Conservation (phyloP, 2,888 invertebrate genomes). For the Acronicta leporina region DNA sequence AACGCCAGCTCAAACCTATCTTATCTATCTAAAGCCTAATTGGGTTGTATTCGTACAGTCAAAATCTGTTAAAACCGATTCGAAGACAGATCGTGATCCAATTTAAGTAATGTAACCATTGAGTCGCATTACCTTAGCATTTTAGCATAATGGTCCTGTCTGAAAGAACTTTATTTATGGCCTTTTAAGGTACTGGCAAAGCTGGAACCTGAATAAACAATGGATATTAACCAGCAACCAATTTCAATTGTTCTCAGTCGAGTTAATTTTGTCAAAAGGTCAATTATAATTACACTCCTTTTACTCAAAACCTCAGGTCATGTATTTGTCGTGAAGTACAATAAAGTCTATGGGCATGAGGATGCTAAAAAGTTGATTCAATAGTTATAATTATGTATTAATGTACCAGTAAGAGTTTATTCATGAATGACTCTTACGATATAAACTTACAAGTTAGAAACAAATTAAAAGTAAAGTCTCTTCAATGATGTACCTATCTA, state of each 20-base stretch:
- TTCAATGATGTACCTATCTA: no score
- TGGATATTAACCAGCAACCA: neutral
- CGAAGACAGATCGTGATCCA: neutral
- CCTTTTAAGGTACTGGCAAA: neutral
- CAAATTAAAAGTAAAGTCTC: no score
- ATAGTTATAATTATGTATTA: no score
- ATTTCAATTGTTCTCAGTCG: neutral
- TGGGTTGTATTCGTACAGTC: neutral
- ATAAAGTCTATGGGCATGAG: no score
- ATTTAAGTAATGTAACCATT: constrained; percentile 10
- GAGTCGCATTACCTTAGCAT: constrained; percentile 7
- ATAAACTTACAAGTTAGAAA: no score
- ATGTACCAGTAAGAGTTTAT: no score
- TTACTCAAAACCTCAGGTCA: neutral
- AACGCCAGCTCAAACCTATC: no score
- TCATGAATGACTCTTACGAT: no score
- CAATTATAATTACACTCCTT: neutral
- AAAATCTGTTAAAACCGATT: constrained; percentile 10
- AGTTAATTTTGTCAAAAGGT: neutral
- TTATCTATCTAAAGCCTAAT: no score
- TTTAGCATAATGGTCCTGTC: constrained; percentile 1
- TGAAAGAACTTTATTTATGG: neutral
- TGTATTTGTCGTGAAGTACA: no score
- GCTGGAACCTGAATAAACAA: no score
- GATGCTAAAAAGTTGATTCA: no score